Evolutionary conservation across 2,113 vertebrate species (phyloP).

Genomic region (Sapayoa aenigma): DNA sequence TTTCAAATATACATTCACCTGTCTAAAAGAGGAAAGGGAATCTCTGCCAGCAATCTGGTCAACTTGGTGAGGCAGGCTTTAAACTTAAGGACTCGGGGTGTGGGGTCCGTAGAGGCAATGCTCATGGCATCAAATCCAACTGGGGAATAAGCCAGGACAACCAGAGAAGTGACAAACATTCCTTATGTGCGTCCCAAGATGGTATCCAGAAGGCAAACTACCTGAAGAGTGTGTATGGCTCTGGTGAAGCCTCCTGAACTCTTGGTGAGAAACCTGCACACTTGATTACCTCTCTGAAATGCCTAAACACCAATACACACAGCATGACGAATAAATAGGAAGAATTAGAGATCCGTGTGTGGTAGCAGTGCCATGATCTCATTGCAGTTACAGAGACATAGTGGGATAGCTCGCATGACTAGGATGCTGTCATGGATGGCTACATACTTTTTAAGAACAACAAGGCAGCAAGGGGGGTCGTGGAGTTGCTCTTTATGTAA

Average conservation of each 20-base stretch:
- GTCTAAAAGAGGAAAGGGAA: background rate
- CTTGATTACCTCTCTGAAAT: background rate
- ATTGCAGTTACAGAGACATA: background rate
- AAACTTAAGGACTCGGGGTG: background rate
- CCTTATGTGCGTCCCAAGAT: background rate
- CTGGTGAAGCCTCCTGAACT: background rate
- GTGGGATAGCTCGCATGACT: background rate
- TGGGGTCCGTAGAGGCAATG: background rate
- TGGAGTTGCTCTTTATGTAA: background rate
- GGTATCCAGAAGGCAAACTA: background rate
- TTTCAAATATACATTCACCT: background rate
- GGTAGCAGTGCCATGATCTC: accelerated
- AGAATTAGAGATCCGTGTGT: background rate
- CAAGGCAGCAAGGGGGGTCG: background rate
- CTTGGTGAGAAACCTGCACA: background rate
- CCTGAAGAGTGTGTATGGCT: accelerated
- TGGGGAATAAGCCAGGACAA: background rate
- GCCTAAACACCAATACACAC: accelerated
- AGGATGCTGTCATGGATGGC: background rate
- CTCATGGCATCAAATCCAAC: background rate
- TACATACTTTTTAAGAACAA: background rate
- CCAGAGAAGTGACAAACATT: background rate
- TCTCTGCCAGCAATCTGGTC: background rate
- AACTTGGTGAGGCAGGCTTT: background rate
- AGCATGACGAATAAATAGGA: background rate